These are phyloP conservation scores for Heterodera schachtii DNA, from an alignment of 1,140 invertebrate genomes.

Conservation along the genomic window DNA sequence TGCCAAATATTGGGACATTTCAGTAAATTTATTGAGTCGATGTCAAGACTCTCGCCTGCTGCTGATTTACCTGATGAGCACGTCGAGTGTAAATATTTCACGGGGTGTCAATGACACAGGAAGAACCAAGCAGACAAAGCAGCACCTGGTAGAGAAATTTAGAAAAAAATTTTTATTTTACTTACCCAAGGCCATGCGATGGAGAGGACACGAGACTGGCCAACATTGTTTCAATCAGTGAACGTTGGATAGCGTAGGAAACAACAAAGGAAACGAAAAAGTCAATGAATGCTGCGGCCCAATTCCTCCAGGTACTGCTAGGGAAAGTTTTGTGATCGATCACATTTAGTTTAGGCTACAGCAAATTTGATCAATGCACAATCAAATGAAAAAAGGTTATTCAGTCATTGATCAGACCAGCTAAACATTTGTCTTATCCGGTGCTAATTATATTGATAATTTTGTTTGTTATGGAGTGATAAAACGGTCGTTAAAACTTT, in stretches of 20 bases:
- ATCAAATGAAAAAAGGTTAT: no score
- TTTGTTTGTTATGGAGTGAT: no score
- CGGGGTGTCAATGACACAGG: constrained; percentile 76
- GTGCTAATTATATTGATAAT: no score
- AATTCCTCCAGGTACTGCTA: constrained; percentile 42
- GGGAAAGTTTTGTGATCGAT: no score
- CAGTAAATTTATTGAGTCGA: no score
- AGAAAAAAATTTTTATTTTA: not conserved
- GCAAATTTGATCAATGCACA: no score
- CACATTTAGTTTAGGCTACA: no score
- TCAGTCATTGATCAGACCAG: no score
- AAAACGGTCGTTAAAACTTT: no score
- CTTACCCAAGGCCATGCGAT: constrained; percentile 74
- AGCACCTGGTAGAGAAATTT: constrained; percentile 68
- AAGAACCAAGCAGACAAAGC: constrained; percentile 71
- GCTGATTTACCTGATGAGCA: constrained; percentile 68
- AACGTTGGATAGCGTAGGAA: constrained; percentile 75
- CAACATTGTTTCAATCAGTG: constrained; percentile 76
- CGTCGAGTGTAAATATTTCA: constrained; percentile 76
- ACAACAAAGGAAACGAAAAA: constrained; percentile 74
- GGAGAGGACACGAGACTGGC: constrained; percentile 73
- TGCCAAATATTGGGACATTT: no score
- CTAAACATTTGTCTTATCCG: no score
- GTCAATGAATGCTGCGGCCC: constrained; percentile 71
- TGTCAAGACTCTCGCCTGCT: no score